Evolutionary conservation across 2,888 invertebrate genomes (phyloP).

Genomic region (Bellardia pandia): DNA sequence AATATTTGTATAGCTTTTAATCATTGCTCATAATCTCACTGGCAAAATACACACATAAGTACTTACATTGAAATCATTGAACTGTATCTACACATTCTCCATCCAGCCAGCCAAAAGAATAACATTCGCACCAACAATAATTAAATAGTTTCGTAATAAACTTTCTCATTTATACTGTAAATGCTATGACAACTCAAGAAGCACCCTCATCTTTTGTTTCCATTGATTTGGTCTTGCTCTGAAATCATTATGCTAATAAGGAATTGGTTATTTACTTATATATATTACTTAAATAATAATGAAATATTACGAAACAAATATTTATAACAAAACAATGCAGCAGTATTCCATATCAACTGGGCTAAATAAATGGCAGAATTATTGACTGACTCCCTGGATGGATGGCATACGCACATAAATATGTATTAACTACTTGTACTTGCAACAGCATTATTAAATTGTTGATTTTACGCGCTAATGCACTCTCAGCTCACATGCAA

Average conservation of each 20-base stretch:
- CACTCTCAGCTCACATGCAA: constrained; percentile 39
- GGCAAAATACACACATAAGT: background rate
- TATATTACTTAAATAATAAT: constrained; percentile 25
- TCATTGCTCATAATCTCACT: constrained; percentile 28
- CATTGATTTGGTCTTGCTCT: background rate
- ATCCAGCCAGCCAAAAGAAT: constrained; percentile 57
- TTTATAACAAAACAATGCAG: background rate
- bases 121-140: constrained; percentile 67
- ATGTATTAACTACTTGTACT: background rate
- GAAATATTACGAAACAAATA: constrained; percentile 37
- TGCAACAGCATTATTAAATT: constrained; percentile 61
- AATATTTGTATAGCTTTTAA: constrained; percentile 1
- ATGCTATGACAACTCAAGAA: constrained; percentile 61
- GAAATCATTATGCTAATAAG: constrained; percentile 71
- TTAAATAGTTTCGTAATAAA: constrained; percentile 43
- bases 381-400: constrained; percentile 25
- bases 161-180: background rate
- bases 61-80: constrained; percentile 52
- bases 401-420: constrained; percentile 38
- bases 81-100: constrained; percentile 42
- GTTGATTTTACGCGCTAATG: constrained; percentile 71
- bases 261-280: constrained; percentile 51
- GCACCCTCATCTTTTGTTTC: constrained; percentile 67
- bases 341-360: constrained; percentile 34
- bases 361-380: constrained; percentile 32